A percentile compares a stretch with the other conserved stretches of the same genome.
Conservation (phyloP, 1,140 invertebrate genomes). For the Drosophila sulfurigaster region DNA sequence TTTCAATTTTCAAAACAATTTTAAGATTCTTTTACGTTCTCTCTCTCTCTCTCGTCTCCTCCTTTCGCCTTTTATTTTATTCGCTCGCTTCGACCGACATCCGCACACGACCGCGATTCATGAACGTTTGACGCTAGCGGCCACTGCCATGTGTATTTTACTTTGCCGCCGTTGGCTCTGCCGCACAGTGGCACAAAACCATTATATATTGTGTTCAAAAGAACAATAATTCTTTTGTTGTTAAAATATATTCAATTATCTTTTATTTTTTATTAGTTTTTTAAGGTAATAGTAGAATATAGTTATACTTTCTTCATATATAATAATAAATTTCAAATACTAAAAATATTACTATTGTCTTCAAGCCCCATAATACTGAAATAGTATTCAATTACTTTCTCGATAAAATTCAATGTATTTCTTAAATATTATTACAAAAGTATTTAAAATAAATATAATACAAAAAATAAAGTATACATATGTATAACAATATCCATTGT, state of each 20-base stretch:
- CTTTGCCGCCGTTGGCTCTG: conserved; percentile 53
- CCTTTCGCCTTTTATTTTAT: conserved; percentile 20
- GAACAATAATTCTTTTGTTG: background rate
- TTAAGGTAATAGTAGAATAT: too few species aligned
- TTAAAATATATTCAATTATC: background rate
- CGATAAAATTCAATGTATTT: too few species aligned
- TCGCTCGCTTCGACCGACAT: conserved; percentile 54
- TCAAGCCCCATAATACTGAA: too few species aligned
- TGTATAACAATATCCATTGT: too few species aligned
- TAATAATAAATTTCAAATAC: too few species aligned
- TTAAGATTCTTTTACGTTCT: conserved; percentile 27
- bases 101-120: conserved; percentile 78
- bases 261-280: background rate
- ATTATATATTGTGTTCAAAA: background rate
- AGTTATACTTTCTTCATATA: too few species aligned
- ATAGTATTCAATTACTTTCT: too few species aligned
- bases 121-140: conserved; percentile 69
- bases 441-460: too few species aligned
- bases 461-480: too few species aligned
- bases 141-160: conserved; percentile 75
- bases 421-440: too few species aligned
- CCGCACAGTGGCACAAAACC: conserved; percentile 22
- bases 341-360: too few species aligned
- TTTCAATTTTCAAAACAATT: conserved; percentile 41
- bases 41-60: conserved; percentile 22